These are phyloP conservation scores for Thryonomys swinderianus DNA, from an alignment of 2,113 vertebrate genomes.

Conservation along the genomic window DNA sequence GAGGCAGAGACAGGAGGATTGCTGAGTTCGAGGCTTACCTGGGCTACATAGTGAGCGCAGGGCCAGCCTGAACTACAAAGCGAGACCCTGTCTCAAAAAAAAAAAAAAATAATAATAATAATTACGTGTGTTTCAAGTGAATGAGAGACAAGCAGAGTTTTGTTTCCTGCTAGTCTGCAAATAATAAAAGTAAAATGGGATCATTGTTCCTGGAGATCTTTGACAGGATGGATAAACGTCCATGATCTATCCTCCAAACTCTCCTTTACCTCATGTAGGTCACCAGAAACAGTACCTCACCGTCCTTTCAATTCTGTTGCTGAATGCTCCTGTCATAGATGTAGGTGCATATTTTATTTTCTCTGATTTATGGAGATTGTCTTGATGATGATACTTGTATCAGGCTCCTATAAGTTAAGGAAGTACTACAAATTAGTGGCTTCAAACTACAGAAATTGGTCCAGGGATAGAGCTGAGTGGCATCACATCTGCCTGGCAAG, in stretches of 20 bases:
- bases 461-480: too few relatives aligned
- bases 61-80: too few relatives aligned
- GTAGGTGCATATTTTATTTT: not conserved
- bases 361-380: not conserved
- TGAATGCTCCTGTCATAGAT: not conserved
- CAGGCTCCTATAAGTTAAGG: not conserved
- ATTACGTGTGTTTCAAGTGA: constrained; percentile 39
- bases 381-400: not conserved
- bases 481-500: too few relatives aligned
- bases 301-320: not conserved
- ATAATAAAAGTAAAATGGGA: constrained; percentile 22
- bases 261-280: not conserved
- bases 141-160: constrained; percentile 46
- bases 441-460: not conserved
- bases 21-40: too few relatives aligned
- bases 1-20: too few relatives aligned
- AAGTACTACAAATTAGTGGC: not conserved
- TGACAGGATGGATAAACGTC: not conserved
- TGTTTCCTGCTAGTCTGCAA: not conserved
- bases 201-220: not conserved
- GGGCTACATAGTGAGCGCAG: too few relatives aligned
- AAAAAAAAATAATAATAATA: too few relatives aligned
- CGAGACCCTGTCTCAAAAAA: too few relatives aligned
- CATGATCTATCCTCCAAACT: not conserved
- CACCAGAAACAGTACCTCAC: not conserved